These are phyloP conservation scores for Drosophila subquinaria DNA, from an alignment of 2,888 invertebrate species.

Conservation along the genomic window DNA sequence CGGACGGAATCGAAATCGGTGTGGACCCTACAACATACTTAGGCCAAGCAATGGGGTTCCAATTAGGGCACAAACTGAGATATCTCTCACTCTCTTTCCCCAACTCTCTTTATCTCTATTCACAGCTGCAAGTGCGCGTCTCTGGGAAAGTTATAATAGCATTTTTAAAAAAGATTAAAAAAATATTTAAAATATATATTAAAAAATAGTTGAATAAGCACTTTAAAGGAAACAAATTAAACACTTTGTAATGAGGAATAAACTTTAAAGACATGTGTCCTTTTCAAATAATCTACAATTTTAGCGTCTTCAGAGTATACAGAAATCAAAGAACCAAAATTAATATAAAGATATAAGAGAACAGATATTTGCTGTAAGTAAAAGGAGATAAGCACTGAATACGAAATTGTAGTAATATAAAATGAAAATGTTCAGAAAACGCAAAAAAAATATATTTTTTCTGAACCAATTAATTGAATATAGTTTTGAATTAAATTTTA, in stretches of 20 bases:
- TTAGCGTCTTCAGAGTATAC: too few species aligned
- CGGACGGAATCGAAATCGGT: slow-evolving; percentile 14
- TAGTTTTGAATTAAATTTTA: not conserved
- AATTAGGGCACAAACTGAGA: slow-evolving; percentile 52
- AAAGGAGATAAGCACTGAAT: too few species aligned
- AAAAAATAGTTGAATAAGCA: not conserved
- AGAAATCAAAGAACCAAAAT: too few species aligned
- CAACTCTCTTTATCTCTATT: not conserved
- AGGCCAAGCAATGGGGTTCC: slow-evolving; percentile 64
- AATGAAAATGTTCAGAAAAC: not conserved
- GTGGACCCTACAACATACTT: slow-evolving; percentile 17
- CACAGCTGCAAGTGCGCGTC: slow-evolving; percentile 13
- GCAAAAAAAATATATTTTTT: not conserved
- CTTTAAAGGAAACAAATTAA: not conserved
- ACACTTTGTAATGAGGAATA: too few species aligned
- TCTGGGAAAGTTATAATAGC: not conserved
- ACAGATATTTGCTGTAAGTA: not conserved
- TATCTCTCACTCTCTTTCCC: not conserved
- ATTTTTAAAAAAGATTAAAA: not conserved
- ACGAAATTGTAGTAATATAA: not conserved
- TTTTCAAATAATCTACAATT: too few species aligned
- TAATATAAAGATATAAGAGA: not conserved
- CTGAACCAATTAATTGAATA: not conserved
- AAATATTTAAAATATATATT: not conserved
- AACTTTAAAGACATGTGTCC: too few species aligned